A percentile compares a stretch with the other conserved stretches of the same genome.
phyloP scores from a whole-genome alignment of 2,888 invertebrate genomes.

The Megalurothrips usitatus region DNA sequence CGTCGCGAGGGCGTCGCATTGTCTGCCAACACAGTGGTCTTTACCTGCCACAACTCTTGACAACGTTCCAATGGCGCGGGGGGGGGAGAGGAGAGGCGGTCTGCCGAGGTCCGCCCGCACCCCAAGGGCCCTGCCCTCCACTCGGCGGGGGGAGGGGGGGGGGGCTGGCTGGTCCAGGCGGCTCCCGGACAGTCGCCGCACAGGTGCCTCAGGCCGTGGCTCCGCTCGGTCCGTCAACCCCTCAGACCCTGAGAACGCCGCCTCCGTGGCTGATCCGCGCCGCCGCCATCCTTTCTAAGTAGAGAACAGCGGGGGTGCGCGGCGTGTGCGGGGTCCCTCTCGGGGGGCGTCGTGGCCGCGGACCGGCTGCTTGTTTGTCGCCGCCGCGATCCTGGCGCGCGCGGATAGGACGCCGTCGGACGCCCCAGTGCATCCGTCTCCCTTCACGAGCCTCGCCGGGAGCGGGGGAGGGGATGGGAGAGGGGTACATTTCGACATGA shows the following conservation, averaged over 20 bases:
- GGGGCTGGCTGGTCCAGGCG: no score
- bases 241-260: no score
- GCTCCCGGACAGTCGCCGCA: no score
- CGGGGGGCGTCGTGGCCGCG: no score
- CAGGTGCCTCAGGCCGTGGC: no score
- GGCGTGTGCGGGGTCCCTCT: no score
- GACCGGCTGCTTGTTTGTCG: not conserved
- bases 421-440: not conserved
- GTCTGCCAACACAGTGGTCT: slow-evolving; percentile 14
- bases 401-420: not conserved
- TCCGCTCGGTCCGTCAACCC: no score
- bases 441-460: not conserved
- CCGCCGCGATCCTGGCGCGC: not conserved
- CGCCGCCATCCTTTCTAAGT: no score
- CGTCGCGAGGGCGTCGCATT: not conserved
- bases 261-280: no score
- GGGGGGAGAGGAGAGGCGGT: not conserved
- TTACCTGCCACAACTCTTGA: slow-evolving; percentile 26
- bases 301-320: no score
- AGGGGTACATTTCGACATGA: not conserved
- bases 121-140: not conserved
- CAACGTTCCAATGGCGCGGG: not conserved
- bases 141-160: no score
- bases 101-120: not conserved
- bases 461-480: not conserved